Conservation (phyloP, 2,797 vertebrate genomes). For the Rhinophrynus dorsalis region DNA sequence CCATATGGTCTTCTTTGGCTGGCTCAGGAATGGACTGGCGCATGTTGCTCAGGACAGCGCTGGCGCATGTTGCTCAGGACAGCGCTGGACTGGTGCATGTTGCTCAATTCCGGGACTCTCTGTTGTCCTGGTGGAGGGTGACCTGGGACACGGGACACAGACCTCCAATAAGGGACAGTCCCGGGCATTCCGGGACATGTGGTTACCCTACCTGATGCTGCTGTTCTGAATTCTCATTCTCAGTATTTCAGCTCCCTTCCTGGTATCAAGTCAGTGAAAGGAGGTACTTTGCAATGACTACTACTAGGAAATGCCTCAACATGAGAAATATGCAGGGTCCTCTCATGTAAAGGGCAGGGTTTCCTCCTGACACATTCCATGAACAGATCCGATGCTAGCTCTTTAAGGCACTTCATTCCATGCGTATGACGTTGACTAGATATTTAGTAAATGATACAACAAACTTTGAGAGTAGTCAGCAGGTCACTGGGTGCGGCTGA, state of each 20-base stretch:
- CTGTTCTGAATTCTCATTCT: neutral
- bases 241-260: neutral
- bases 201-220: too few relatives aligned
- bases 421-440: neutral
- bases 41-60: too few relatives aligned
- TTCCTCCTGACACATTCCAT: conserved; percentile 36
- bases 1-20: too few relatives aligned
- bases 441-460: neutral
- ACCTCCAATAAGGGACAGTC: too few relatives aligned
- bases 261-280: conserved; percentile 6
- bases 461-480: neutral
- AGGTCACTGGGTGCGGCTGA: neutral
- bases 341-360: conserved; percentile 5
- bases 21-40: too few relatives aligned
- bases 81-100: too few relatives aligned
- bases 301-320: conserved; percentile 24
- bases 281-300: conserved; percentile 12
- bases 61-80: too few relatives aligned
- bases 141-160: too few relatives aligned
- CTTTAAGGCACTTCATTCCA: conserved; percentile 19
- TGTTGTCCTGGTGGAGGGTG: too few relatives aligned
- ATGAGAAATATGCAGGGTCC: conserved; percentile 11
- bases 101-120: too few relatives aligned
- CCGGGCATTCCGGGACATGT: too few relatives aligned
- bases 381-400: neutral